A percentile compares a stretch with the other conserved stretches of the same genome.
These are phyloP conservation scores for Crypturellus tataupa DNA, from an alignment of 2,797 vertebrate species.

Conservation along the genomic window DNA sequence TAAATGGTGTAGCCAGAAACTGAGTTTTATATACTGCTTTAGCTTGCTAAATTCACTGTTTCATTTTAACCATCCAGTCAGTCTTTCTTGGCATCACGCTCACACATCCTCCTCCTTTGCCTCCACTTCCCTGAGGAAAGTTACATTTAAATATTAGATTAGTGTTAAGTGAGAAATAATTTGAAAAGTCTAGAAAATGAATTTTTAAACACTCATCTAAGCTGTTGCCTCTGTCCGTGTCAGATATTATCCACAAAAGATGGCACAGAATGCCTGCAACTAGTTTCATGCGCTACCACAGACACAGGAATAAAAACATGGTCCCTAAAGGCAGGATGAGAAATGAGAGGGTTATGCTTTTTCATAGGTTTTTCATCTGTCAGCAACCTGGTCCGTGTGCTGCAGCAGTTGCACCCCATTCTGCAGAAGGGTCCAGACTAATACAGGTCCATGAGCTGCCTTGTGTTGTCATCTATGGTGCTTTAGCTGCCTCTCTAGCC, in stretches of 20 bases:
- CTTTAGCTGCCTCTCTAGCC: not conserved
- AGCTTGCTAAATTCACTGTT: not conserved
- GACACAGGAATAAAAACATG: not conserved
- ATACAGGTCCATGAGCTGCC: not conserved
- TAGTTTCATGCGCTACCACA: not conserved
- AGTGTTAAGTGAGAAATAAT: slow-evolving; percentile 44
- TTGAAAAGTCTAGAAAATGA: slow-evolving; percentile 35
- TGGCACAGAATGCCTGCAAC: too few species aligned
- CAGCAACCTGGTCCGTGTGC: not conserved
- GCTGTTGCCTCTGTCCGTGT: not conserved
- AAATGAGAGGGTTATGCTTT: not conserved
- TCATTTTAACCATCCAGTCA: not conserved
- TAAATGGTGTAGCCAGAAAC: not conserved
- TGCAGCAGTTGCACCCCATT: not conserved
- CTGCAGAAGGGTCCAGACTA: not conserved
- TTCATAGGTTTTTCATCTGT: not conserved
- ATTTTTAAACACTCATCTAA: slow-evolving; percentile 29
- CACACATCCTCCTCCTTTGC: not conserved
- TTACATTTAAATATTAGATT: slow-evolving; percentile 27
- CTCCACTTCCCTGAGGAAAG: not conserved
- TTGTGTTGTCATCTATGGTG: not conserved
- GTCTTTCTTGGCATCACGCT: not conserved
- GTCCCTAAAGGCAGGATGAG: not conserved
- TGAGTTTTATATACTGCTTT: not conserved
- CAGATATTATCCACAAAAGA: not conserved